Base-by-base conservation (phyloP, 2,888 invertebrate species). In the Fragum whitleyi region DNA sequence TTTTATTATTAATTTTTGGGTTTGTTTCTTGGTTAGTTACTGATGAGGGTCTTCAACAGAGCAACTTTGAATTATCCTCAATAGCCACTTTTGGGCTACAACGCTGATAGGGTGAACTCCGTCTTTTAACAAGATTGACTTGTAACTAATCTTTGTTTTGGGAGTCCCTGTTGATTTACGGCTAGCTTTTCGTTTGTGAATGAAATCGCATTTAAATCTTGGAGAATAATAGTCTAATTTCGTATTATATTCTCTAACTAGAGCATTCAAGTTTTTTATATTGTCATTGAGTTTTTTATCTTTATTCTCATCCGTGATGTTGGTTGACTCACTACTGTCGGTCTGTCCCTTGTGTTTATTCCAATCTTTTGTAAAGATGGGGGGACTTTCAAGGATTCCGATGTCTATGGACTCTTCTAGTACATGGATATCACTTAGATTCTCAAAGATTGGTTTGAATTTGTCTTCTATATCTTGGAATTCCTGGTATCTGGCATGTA, bases 351-450 rank as follows among this genome's bases (percentile, higher is more conserved):
- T 74, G 2, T 21, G 5, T 32, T 61, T 47, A 36, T 74, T 74
- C 73, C 65, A 74, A 6, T 62, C 36, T 51, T 19, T 29, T 7
- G 62, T 51, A 26, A 74, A 74, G 2, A 74, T 32, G 3, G 73
- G 73, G 6, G 73, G 73, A 1, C 9, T 19, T 65, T 74, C 73
- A 6, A 74, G 65, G n/a, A 74, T 62, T 26, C 73, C 73, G 9
- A 74, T 65, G 32, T 74, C 65, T n/a, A 65, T 39, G 7, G 39
- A 6, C n/a, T 62, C 5, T 65, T 51, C 65, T 9, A 19, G n/a
- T 9, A 9, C 0, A 42, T 61, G 72, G 21, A 74, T 65, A 1
- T 62, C 65, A 19, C 21, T n/a, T 14, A 59, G 53, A 5, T 6
- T 19, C 21, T 53, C 53, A 26, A 59, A 23, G 3, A 21, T 14